phyloP scores from a whole-genome alignment of 2,888 invertebrate genomes.

The Nebria salina region DNA sequence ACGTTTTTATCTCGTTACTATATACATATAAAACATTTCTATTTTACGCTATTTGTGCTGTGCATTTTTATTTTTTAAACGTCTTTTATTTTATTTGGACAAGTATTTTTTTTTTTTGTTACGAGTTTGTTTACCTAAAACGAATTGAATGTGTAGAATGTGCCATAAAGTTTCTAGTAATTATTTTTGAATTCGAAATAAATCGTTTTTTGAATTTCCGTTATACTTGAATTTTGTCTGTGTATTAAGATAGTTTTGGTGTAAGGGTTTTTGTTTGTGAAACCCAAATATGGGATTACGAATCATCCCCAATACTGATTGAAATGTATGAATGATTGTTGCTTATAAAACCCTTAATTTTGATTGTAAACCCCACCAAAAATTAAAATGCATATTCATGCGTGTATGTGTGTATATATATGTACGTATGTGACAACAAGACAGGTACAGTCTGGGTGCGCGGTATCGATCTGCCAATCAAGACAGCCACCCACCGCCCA shows the following conservation, averaged over 20 bases:
- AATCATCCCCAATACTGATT: too few relatives aligned
- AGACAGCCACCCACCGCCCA: constrained; percentile 56
- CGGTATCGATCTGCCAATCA: constrained; percentile 62
- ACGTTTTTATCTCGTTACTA: neutral
- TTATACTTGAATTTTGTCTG: too few relatives aligned
- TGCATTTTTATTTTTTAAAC: neutral
- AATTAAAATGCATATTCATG: constrained; percentile 35
- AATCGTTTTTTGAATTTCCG: too few relatives aligned
- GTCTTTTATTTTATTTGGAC: constrained; percentile 23
- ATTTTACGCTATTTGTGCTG: constrained; percentile 29
- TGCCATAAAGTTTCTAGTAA: too few relatives aligned
- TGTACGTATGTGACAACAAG: constrained; percentile 52
- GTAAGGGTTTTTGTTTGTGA: too few relatives aligned
- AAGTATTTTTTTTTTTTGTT: constrained; percentile 11
- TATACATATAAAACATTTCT: constrained; percentile 16
- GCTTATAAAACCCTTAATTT: too few relatives aligned
- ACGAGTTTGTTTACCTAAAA: neutral
- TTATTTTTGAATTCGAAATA: too few relatives aligned
- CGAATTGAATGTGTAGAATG: too few relatives aligned
- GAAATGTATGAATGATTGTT: too few relatives aligned
- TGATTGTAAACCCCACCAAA: neutral
- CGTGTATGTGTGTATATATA: constrained; percentile 42
- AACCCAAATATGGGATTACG: too few relatives aligned
- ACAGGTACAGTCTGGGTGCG: constrained; percentile 60
- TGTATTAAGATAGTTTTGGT: too few relatives aligned